Conservation (phyloP, 2,888 invertebrate genomes). For the Scelioninae gen. 1 region DNA sequence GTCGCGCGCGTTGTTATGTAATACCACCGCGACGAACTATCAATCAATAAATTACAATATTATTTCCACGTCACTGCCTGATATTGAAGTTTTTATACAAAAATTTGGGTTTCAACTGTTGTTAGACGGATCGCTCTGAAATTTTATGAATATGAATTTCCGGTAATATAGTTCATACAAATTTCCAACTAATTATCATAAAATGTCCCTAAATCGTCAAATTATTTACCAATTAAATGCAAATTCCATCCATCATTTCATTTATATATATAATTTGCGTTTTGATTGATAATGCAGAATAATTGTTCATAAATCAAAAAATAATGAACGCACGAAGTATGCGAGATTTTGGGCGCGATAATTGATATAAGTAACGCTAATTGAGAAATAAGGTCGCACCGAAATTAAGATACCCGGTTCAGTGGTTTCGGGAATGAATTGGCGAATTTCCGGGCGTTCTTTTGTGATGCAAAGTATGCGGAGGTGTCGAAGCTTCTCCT, state of each 20-base stretch:
- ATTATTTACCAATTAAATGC: slow-evolving; percentile 40
- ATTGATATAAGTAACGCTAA: slow-evolving; percentile 60
- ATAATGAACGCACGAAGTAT: slow-evolving; percentile 21
- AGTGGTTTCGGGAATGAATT: slow-evolving; percentile 75
- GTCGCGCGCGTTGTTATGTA: slow-evolving; percentile 16
- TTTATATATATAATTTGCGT: slow-evolving; percentile 12
- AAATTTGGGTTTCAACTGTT: slow-evolving; percentile 13
- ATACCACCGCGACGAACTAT: slow-evolving; percentile 39
- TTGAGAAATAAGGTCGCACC: slow-evolving; percentile 53
- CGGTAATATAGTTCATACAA: background rate
- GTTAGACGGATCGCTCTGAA: background rate
- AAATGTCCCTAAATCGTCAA: slow-evolving; percentile 13
- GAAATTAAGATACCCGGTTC: slow-evolving; percentile 44
- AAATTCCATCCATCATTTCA: slow-evolving; percentile 44
- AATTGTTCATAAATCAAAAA: slow-evolving; percentile 42
- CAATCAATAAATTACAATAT: slow-evolving; percentile 66
- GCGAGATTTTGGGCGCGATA: slow-evolving; percentile 22
- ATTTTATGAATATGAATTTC: slow-evolving; percentile 17
- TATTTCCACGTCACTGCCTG: slow-evolving; percentile 14
- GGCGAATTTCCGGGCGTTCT: slow-evolving; percentile 79
- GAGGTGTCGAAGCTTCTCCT: slow-evolving; percentile 74
- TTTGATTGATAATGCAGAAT: slow-evolving; percentile 46
- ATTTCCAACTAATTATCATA: slow-evolving; percentile 22
- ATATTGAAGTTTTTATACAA: slow-evolving; percentile 4
- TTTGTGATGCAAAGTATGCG: slow-evolving; percentile 80